Percentiles rank a stretch among this genome's conserved stretches.
phyloP scores from a whole-genome alignment of 2,888 invertebrate species.

The Rotaria socialis region DNA sequence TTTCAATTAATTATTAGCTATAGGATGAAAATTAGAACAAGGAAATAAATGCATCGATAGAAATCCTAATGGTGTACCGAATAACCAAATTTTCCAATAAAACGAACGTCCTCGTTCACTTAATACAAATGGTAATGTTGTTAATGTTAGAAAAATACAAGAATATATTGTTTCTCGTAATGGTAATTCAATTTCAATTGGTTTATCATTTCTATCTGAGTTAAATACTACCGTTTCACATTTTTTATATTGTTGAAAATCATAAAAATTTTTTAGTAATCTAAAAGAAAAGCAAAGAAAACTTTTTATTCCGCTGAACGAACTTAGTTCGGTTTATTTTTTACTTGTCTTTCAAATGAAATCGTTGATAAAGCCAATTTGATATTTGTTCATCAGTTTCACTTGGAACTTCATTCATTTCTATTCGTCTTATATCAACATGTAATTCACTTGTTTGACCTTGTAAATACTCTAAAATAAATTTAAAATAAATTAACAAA shows the following conservation, averaged over 20 bases:
- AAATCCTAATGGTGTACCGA: constrained; percentile 49
- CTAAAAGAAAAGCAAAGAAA: neutral
- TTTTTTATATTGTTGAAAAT: neutral
- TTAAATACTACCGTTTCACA: neutral
- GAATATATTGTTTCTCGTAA: neutral
- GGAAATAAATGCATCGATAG: constrained; percentile 50
- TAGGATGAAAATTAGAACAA: neutral
- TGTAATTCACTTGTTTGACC: constrained; percentile 56
- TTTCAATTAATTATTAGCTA: too few relatives aligned
- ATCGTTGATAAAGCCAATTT: constrained; percentile 57
- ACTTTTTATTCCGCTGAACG: too few relatives aligned
- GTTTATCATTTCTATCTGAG: neutral
- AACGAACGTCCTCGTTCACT: constrained; percentile 48
- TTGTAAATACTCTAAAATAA: constrained; percentile 55
- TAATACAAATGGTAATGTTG: neutral
- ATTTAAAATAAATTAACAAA: constrained; percentile 39
- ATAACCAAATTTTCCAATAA: constrained; percentile 51
- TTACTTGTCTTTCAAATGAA: constrained; percentile 57
- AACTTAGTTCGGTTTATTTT: neutral
- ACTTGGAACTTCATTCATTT: constrained; percentile 57
- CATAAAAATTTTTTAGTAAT: neutral
- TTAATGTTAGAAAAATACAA: neutral
- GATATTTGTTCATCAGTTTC: constrained; percentile 53
- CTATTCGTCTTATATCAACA: constrained; percentile 58
- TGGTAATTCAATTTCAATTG: neutral